Percentiles rank a stretch among this genome's conserved stretches.
Evolutionary conservation across 2,797 vertebrate genomes (phyloP).

Genomic region (Tadarida brasiliensis): DNA sequence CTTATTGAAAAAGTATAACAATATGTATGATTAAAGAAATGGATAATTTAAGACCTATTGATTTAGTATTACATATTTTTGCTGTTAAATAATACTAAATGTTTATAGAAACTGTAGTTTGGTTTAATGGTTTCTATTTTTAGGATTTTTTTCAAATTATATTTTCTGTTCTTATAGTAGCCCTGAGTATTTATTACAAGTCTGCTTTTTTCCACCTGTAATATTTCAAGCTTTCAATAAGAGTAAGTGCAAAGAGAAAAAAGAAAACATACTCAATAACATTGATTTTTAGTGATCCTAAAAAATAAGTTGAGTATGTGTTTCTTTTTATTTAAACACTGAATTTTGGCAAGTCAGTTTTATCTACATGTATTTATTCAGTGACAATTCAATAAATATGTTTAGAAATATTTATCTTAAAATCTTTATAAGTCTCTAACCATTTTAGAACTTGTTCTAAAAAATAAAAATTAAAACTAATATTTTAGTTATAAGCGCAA

Average conservation of each 20-base stretch:
- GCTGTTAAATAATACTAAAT: neutral
- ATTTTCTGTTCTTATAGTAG: constrained; percentile 11
- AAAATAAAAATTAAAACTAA: neutral
- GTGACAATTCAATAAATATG: neutral
- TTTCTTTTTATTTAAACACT: neutral
- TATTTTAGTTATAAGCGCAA: neutral
- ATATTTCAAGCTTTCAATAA: neutral
- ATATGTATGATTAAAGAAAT: neutral
- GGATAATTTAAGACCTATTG: neutral
- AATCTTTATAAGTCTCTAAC: neutral
- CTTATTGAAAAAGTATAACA: neutral
- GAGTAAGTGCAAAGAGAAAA: neutral
- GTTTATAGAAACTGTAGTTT: neutral
- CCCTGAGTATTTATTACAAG: neutral
- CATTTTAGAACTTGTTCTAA: neutral
- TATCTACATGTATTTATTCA: neutral
- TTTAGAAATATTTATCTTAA: neutral
- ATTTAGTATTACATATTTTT: neutral
- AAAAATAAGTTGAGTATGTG: neutral
- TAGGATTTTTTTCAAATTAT: neutral
- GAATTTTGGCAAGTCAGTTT: neutral
- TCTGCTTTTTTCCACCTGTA: neutral
- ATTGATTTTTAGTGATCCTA: neutral
- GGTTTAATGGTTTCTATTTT: neutral
- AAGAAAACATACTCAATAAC: neutral